Evolutionary conservation across 2,113 vertebrate genomes (phyloP), one percentile per base, ranked within the genome.

Genomic region (Heliornis fulica): DNA sequence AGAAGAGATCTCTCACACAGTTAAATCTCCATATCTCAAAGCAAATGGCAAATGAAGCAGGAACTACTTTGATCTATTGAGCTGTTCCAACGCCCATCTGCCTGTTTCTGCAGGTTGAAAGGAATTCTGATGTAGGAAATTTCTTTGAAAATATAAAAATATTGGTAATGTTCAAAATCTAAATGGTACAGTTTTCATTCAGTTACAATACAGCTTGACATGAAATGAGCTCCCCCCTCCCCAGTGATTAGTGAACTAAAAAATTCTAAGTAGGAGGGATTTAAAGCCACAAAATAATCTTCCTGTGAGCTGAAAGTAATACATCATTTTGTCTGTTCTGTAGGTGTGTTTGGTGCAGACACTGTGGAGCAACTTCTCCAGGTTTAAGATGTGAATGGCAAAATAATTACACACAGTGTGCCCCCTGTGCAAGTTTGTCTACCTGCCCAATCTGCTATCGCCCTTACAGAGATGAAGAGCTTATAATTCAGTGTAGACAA

Each of bases 281-380:
- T 89, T 83, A 77, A 82, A 88, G 22, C 19, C 34, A 25, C 53
- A 21, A 41, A 68, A 40, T 7, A 19, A 40, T 76, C 36, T 74
- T 83, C 36, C 14, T 57, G 4, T 60, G 54, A 61, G 28, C 28
- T 68, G 68, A 63, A 53, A 59, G 23, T 90, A 85, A 89, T 28
- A 19, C 23, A 34, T 71, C 4, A 13, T 90, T 40, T 45, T 71
- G 61, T 92, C 50, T 96, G 65, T 93, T 75, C 95, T 97, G 26
- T 93, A 99, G 99, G 99, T 99, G 99, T 96, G 99, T 99, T 81
- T 99, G 98, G 98, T 99, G 99, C 89, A 98, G 98, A 29, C 99
- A 99, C 88, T 99, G 99, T 96, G 99, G 99, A 93, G 98, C 99
- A 71, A 97, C 99, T 28, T 99, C 99, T 23, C 98, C 99, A 3